Evolutionary conservation across 35 echinoderm and acorn worm genomes (phyloP), one percentile per base, ranked within the genome.

Genomic region (Heliocidaris tuberculata): DNA sequence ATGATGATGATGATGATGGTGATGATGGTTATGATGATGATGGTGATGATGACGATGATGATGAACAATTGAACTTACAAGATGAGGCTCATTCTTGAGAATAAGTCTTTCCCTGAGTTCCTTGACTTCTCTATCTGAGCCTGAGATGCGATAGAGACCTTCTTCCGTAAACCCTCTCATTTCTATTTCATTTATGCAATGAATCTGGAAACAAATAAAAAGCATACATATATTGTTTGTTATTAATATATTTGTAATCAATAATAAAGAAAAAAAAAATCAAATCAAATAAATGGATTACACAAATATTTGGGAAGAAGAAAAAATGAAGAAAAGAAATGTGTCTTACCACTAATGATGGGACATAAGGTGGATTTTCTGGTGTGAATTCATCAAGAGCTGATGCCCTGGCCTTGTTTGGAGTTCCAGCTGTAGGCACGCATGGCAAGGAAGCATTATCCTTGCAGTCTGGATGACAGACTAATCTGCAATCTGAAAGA

Each of bases 381-480:
- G 98, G 98, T 0, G 94, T 96, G 21, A 96, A 93, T 30, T 99
- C 97, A 27, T 94, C 92, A 9, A 99, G 93, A 42, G 54, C 31
- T 9, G 93, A 94, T 0, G 96, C 71, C 35, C 86, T 88, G 2
- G 88, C 85, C 90, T 95, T 95, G 49, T 95, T 96, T 48, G 98
- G 98, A 27, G 98, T 99, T 19, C 95, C 92, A 6, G 90, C 86
- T 60, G 96, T 90, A 4, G 98, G 98, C 32, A 97, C 94, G 93
- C 98, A 99, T 48, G 98, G 98, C 11, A 96, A 65, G 5, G 97
- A 86, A 5, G 96, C 98, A 32, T 48, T 85, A n/a, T 97, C 97
- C 89, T 94, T 96, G 32, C 98, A 99, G 95, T 99, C 98, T 88
- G 98, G 97, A 48, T 99, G 98, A 90, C 98, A 99, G 3, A 99